Conservation (phyloP, 2,797 vertebrate species). For the Trichosurus vulpecula region DNA sequence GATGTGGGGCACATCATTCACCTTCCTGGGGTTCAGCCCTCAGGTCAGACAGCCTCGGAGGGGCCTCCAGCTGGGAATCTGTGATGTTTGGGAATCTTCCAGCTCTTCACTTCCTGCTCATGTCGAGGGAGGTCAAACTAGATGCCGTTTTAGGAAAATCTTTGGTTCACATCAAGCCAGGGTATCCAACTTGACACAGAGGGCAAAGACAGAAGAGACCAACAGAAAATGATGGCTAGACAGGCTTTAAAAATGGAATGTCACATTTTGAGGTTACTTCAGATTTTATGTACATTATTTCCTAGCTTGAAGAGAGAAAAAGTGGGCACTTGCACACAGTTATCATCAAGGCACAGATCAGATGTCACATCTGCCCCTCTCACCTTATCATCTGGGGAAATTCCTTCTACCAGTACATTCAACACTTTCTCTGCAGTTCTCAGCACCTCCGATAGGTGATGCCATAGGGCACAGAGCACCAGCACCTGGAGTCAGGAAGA, state of each 20-base stretch:
- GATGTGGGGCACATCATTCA: not conserved
- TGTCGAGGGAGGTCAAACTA: not conserved
- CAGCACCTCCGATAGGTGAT: not conserved
- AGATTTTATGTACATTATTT: not conserved
- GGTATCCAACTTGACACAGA: not conserved
- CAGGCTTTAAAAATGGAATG: not conserved
- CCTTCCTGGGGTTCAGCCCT: not conserved
- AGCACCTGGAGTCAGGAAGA: not conserved
- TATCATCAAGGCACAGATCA: not conserved
- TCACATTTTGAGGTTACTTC: not conserved
- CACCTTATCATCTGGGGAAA: not conserved
- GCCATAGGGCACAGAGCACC: not conserved
- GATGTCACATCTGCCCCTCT: not conserved
- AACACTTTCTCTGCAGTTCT: not conserved
- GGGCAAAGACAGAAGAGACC: not conserved
- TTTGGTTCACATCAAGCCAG: not conserved
- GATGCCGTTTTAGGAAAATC: not conserved
- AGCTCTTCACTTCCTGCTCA: not conserved
- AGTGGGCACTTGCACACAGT: not conserved
- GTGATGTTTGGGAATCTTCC: not conserved
- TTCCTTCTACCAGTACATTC: not conserved
- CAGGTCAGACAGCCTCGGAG: not conserved
- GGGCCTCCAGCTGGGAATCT: not conserved
- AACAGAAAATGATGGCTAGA: not conserved
- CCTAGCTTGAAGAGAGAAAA: not conserved